phyloP scores from a whole-genome alignment of 2,888 invertebrate species.

The Calephelis perditalis region DNA sequence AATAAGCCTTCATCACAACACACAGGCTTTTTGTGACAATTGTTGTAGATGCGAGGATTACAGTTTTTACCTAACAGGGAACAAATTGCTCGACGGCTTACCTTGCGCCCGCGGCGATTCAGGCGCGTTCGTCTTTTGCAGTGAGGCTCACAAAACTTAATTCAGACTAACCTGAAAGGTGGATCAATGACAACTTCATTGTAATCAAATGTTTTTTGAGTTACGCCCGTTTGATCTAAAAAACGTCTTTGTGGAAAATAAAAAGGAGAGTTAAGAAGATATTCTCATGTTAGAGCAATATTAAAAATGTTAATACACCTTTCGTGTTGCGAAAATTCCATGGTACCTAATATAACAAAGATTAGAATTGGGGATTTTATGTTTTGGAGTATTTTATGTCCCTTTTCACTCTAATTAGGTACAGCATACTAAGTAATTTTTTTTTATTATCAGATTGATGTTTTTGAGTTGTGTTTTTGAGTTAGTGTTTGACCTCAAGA shows the following conservation, averaged over 20 bases:
- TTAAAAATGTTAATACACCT: no score
- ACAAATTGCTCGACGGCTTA: slow-evolving; percentile 60
- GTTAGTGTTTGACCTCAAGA: no score
- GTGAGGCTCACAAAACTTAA: slow-evolving; percentile 42
- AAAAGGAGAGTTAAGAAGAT: no score
- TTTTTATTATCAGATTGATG: no score
- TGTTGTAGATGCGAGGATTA: slow-evolving; percentile 50
- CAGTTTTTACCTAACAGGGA: slow-evolving; percentile 50
- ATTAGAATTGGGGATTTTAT: no score
- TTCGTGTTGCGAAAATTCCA: no score
- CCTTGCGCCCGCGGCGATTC: slow-evolving; percentile 57
- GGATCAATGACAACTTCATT: slow-evolving; percentile 6
- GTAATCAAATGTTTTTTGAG: slow-evolving; percentile 2
- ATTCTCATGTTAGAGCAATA: no score
- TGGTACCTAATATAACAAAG: no score
- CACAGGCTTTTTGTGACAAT: slow-evolving; percentile 48
- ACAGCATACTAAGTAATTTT: no score
- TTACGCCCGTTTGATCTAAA: neutral
- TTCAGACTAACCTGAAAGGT: slow-evolving; percentile 30
- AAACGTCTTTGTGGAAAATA: neutral
- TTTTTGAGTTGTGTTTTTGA: no score
- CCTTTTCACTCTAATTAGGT: no score
- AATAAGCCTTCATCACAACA: slow-evolving; percentile 29
- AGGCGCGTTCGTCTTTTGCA: slow-evolving; percentile 57
- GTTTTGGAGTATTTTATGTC: no score